Evolutionary conservation across 30 jellyfish, hydroid and myxozoan species (phyloP), one percentile per base, ranked within the genome.

Genomic region (Aurelia aurita complex sp. Pacific): DNA sequence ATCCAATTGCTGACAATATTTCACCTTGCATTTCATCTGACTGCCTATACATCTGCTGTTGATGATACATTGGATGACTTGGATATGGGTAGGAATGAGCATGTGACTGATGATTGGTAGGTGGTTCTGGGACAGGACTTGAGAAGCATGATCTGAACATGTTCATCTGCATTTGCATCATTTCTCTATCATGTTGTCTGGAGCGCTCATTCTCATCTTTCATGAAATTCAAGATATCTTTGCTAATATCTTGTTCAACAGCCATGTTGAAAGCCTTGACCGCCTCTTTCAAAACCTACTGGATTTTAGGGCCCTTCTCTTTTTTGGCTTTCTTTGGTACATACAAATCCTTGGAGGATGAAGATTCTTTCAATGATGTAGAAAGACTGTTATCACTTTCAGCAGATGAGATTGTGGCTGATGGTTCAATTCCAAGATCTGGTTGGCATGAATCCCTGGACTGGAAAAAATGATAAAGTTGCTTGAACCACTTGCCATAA

Each of bases 401-500:
- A n/a, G 51, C 43, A 66, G 51, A 66, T 4, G 51, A 23, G 5
- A 34, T 34, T 66, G 76, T 66, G 32, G 76, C 76, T 3, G 76
- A 66, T 66, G 76, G 76, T 29, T 66, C 76, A 66, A 66, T 66
- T 3, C 76, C 76, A 66, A 66, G 76, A 66, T 66, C 76, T 66
- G 76, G 42, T 66, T 66, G 76, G 76, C 76, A 66, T 23, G 76
- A 66, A 34, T 66, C 76, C 51, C 76, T 66, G 35, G 76, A 66
- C 43, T 66, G 76, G 76, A 66, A 51, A 66, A 66, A 66, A 66
- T 66, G 76, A 29, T 66, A 66, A 66, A 66, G 76, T 66, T 66
- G 76, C 76, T 66, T 66, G 76, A 66, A 66, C 76, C 76, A 66
- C 43, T 66, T 66, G 76, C 76, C 16, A 29, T 66, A 66, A 33